Evolutionary conservation across 1,140 invertebrate species (phyloP).

Genomic region (Bombus fervidus): DNA sequence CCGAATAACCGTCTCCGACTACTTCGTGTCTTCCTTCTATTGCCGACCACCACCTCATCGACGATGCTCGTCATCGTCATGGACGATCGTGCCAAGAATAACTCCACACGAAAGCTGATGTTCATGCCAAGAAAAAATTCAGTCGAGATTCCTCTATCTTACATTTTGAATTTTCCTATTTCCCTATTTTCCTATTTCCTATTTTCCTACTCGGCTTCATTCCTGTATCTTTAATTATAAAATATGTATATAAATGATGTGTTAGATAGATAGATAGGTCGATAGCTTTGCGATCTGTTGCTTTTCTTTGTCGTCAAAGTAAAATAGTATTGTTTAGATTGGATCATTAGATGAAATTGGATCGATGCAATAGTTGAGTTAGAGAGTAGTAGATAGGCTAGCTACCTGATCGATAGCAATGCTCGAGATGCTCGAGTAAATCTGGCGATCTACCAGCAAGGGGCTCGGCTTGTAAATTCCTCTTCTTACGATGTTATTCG

Average conservation of each 20-base stretch:
- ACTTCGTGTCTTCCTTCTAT: slow-evolving; percentile 24
- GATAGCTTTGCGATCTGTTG: no score
- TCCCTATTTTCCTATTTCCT: not conserved
- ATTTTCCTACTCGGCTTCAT: not conserved
- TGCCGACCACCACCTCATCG: slow-evolving; percentile 34
- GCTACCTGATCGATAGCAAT: not conserved
- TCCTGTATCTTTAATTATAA: no score
- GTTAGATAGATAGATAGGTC: no score
- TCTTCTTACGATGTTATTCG: slow-evolving; percentile 21
- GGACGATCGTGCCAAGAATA: slow-evolving; percentile 64
- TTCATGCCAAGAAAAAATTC: slow-evolving; percentile 59
- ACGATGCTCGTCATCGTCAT: slow-evolving; percentile 48
- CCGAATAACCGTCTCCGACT: slow-evolving; percentile 53
- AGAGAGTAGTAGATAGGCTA: not conserved
- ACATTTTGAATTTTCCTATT: not conserved
- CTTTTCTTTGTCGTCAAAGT: not conserved
- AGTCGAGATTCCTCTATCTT: not conserved
- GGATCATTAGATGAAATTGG: not conserved
- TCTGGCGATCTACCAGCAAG: slow-evolving; percentile 44
- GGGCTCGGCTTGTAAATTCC: slow-evolving; percentile 11
- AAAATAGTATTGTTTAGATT: not conserved
- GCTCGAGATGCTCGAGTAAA: slow-evolving; percentile 17
- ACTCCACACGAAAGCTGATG: slow-evolving; percentile 32
- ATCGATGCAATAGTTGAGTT: not conserved
- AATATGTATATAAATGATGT: no score